Evolutionary conservation across 2,113 vertebrate genomes (phyloP), one percentile per base, ranked within the genome.

Genomic region (Meles meles): DNA sequence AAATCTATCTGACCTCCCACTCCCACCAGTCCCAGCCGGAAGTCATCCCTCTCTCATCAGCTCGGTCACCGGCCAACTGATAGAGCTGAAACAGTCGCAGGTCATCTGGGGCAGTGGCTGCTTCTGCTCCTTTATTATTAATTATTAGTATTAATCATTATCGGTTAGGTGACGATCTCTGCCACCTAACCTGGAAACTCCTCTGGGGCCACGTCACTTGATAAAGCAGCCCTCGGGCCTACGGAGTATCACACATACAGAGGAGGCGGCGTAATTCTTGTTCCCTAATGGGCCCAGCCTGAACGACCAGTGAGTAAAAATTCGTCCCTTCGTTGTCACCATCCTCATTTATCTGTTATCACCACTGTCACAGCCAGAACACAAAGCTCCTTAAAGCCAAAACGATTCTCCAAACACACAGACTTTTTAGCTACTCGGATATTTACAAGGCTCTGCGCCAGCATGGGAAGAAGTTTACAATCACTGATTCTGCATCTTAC

Each of bases 331-430:
- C 80, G 20, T 63, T 37, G 81, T 39, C 87, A 49, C 1, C 55
- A 20, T 61, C 31, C 47, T 39, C 13, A 14, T 71, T 72, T 42
- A 52, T 63, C 59, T 34, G 3, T 21, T 13, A 17, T 29, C 15
- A 17, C 27, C 87, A 37, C 37, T 44, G 77, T 37, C 42, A n/a
- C 49, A 11, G 55, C 21, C n/a, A 17, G 12, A 47, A 63, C 2
- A 42, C 5, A 76, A 59, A 95, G 34, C 52, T 86, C 90, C 89
- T n/a, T 67, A 17, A 76, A 88, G 39, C 25, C 67, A 72, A 76
- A 47, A 88, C 15, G 59, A 27, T 52, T 79, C 18, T 88, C 55
- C 63, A 34, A 9, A 59, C 18, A 67, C 63, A 91, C 20, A 15
- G 27, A 76, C 29, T 42, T 49, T 18, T 47, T 10, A 2, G 12